phyloP scores from a whole-genome alignment of 2,797 vertebrate genomes.

The Crocidura indochinensis region DNA sequence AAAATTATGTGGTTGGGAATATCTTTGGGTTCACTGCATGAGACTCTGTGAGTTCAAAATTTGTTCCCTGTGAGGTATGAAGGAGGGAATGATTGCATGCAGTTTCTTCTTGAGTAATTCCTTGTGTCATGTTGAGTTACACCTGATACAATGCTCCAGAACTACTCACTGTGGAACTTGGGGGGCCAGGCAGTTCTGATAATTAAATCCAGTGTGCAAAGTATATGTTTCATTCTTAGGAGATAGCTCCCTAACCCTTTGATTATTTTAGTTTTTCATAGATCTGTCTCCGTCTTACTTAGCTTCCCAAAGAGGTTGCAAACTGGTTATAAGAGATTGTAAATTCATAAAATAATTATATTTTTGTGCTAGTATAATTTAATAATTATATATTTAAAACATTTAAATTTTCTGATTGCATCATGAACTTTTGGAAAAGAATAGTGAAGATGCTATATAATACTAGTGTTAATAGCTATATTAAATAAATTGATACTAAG shows the following conservation, averaged over 20 bases:
- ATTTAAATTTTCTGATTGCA: not conserved
- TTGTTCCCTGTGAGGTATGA: no score
- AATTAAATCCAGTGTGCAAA: no score
- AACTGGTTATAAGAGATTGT: constrained; percentile 13
- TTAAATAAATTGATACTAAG: constrained; percentile 25
- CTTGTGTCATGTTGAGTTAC: not conserved
- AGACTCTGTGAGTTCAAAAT: no score
- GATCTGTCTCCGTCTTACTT: constrained; percentile 17
- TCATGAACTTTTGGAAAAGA: constrained; percentile 51
- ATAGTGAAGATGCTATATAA: constrained; percentile 40
- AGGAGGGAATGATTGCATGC: not conserved
- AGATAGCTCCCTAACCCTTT: constrained; percentile 14
- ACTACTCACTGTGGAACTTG: no score
- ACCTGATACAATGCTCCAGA: no score
- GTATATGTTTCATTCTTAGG: no score
- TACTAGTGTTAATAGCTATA: constrained; percentile 27
- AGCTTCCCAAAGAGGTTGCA: constrained; percentile 44
- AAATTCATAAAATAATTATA: constrained; percentile 6
- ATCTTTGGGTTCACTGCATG: no score
- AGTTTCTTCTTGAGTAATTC: constrained; percentile 35
- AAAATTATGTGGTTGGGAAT: no score
- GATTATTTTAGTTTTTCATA: constrained; percentile 55
- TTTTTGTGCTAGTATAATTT: not conserved
- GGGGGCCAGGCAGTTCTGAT: no score
- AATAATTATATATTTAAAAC: constrained; percentile 44